Evolutionary conservation across 2,888 invertebrate genomes (phyloP), one percentile per base, ranked within the genome.

Genomic region (Oscheius onirici): DNA sequence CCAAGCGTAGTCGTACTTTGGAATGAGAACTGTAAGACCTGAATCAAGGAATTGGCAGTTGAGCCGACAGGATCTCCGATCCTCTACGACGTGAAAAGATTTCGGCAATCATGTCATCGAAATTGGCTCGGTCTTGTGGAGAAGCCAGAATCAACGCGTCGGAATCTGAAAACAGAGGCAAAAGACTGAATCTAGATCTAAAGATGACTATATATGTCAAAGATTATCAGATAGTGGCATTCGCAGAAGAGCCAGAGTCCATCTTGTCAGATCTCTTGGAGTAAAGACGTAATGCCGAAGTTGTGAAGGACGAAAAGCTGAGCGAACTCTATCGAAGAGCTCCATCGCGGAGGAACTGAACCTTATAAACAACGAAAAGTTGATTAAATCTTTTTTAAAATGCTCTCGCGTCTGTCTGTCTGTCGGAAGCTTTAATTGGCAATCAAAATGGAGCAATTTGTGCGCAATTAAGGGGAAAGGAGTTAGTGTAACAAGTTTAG

Each of bases 201-300:
- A n/a, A n/a, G n/a, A n/a, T n/a, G n/a, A n/a, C n/a, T n/a, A n/a
- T n/a, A n/a, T n/a, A n/a, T n/a, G n/a, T n/a, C n/a, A n/a, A n/a
- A n/a, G n/a, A n/a, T n/a, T n/a, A 17, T 65, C 76, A 41, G 71
- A 68, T 58, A 77, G 40, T 51, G 77, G 74, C 55, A 77, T 70
- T 34, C 78, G 52, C 6, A 76, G 43, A 10, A 79, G 58, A 0
- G 75, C 63, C 0, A 77, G 57, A 1, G 70, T 66, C 77, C 92
- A 93, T 54, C 89, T 89, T n/a, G 92, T 92, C 68, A 94, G 88
- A 88, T 94, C 93, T 66, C 92, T 49, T 1, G 70, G 70, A 26
- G 70, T 63, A 51, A 70, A 70, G n/a, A 70, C 41, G 24, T 70
- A 70, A 40, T 70, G 70, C 17, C 52, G 51, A 78, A 91, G 90